Evolutionary conservation across 2,113 vertebrate species (phyloP).

Genomic region (Callopanchax toddi): DNA sequence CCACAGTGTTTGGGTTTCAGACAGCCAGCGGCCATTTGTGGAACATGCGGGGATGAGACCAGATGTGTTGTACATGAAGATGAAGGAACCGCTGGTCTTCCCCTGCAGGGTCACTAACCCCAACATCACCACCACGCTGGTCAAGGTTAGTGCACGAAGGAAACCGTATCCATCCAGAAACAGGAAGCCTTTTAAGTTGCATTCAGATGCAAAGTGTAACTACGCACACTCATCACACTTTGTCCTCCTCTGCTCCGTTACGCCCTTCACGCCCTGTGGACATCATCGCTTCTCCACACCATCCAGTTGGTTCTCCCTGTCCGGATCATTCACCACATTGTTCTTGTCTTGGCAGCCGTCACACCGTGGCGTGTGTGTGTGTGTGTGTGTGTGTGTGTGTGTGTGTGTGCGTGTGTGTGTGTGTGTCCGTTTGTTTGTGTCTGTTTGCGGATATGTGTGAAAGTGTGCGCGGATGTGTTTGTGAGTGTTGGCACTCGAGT

Average conservation of each 20-base stretch:
- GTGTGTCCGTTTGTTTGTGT: slow-evolving; percentile 61
- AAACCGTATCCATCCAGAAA: neutral
- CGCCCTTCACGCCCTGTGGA: neutral
- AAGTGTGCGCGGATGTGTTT: slow-evolving; percentile 72
- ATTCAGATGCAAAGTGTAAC: neutral
- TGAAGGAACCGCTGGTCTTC: slow-evolving; percentile 84
- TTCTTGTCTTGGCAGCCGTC: slow-evolving; percentile 71
- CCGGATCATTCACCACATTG: slow-evolving; percentile 60
- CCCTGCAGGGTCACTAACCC: slow-evolving; percentile 93
- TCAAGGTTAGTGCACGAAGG: slow-evolving; percentile 74
- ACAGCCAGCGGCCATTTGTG: slow-evolving; percentile 88
- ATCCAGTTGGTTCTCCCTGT: slow-evolving; percentile 32
- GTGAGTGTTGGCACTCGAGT: slow-evolving; percentile 60
- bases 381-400: slow-evolving; percentile 54
- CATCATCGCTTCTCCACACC: slow-evolving; percentile 15
- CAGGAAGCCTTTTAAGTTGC: neutral
- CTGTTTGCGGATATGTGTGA: slow-evolving; percentile 62
- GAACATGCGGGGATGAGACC: slow-evolving; percentile 82
- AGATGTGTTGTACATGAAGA: slow-evolving; percentile 83
- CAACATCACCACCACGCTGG: slow-evolving; percentile 82
- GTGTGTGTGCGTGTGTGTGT: slow-evolving; percentile 69
- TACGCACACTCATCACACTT: slow-evolving; percentile 2
- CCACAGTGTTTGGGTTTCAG: slow-evolving; percentile 83
- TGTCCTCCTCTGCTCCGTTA: neutral
- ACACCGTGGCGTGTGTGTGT: slow-evolving; percentile 49